Evolutionary conservation across 2,113 vertebrate genomes (phyloP).

Genomic region (human (Homo sapiens)): DNA sequence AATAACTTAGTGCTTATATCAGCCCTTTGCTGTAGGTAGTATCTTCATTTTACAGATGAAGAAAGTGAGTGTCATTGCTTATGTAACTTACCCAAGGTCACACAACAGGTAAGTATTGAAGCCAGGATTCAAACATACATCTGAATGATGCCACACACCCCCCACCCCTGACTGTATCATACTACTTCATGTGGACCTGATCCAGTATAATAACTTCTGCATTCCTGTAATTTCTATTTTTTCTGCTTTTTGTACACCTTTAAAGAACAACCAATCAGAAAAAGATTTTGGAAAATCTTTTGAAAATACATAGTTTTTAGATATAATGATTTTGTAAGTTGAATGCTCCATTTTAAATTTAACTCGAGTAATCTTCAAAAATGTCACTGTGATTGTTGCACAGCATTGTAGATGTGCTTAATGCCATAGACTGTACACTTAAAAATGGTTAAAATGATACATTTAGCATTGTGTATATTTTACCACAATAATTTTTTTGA

Average conservation of each 20-base stretch:
- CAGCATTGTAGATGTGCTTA: background rate
- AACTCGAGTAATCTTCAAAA: slow-evolving; percentile 6
- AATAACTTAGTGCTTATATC: background rate
- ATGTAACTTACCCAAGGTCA: background rate
- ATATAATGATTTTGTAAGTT: background rate
- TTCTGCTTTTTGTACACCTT: background rate
- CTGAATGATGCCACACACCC: background rate
- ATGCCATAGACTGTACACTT: background rate
- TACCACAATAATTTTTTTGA: background rate
- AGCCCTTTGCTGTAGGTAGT: background rate
- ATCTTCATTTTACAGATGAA: background rate
- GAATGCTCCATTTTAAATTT: slow-evolving; percentile 28
- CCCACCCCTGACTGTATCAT: rapidly evolving
- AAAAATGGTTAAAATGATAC: background rate
- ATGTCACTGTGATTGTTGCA: background rate
- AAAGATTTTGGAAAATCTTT: slow-evolving; percentile 38
- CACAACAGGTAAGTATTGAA: background rate
- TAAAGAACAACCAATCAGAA: background rate
- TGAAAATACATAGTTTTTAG: background rate
- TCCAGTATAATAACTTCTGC: background rate
- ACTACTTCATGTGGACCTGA: background rate
- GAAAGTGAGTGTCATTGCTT: background rate
- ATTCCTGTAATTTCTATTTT: background rate
- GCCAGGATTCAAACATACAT: background rate
- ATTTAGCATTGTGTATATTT: background rate